These are phyloP conservation scores for Littorina saxatilis DNA, from an alignment of 1,140 invertebrate species.

Conservation along the genomic window DNA sequence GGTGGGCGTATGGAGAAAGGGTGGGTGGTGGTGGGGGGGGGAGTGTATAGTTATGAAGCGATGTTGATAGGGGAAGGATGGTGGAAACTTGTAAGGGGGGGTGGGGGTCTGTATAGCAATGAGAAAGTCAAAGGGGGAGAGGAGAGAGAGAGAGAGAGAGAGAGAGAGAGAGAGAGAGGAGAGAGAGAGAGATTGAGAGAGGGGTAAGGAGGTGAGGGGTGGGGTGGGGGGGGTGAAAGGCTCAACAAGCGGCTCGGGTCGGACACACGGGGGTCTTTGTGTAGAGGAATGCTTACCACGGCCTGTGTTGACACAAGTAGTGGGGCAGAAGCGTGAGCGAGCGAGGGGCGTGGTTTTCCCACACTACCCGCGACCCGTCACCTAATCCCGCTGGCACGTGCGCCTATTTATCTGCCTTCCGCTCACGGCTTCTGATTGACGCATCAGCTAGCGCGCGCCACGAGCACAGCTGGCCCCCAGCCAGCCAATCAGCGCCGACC, in stretches of 20 bases:
- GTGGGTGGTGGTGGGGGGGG: too few relatives aligned
- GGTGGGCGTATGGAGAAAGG: too few relatives aligned
- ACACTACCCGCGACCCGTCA: slow-evolving; percentile 50
- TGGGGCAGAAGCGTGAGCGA: slow-evolving; percentile 42
- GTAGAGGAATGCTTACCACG: slow-evolving; percentile 54
- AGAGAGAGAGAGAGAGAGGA: slow-evolving; percentile 20
- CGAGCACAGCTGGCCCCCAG: slow-evolving; percentile 39
- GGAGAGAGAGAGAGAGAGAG: background rate
- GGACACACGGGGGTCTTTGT: slow-evolving; percentile 46
- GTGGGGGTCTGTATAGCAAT: too few relatives aligned
- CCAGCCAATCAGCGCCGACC: slow-evolving; percentile 51
- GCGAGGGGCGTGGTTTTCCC: slow-evolving; percentile 63
- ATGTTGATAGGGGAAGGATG: too few relatives aligned
- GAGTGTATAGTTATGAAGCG: too few relatives aligned
- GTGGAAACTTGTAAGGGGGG: too few relatives aligned
- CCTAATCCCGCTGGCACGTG: slow-evolving; percentile 56
- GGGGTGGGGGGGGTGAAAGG: slow-evolving; percentile 43
- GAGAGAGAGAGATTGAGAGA: slow-evolving; percentile 48
- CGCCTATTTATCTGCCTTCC: slow-evolving; percentile 57
- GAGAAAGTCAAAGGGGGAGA: too few relatives aligned
- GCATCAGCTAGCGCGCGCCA: slow-evolving; percentile 44
- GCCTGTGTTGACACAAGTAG: slow-evolving; percentile 57
- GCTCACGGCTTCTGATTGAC: slow-evolving; percentile 55
- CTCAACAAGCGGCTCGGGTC: slow-evolving; percentile 50
- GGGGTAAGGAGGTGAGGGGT: slow-evolving; percentile 41